phyloP scores from a whole-genome alignment of 2,113 vertebrate species.

The Nesogale talazaci region DNA sequence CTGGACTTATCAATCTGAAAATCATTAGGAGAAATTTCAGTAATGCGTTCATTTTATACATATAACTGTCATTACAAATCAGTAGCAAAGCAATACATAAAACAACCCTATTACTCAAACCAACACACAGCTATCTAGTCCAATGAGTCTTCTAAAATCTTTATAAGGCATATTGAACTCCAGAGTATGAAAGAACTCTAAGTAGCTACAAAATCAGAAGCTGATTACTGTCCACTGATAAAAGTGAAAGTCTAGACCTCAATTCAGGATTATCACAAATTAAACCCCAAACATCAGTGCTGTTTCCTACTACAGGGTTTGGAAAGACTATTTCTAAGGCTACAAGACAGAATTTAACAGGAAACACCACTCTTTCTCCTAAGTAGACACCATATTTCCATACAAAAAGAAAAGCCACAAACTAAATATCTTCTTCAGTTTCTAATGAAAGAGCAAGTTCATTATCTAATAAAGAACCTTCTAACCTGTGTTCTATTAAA shows the following conservation, averaged over 20 bases:
- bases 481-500: slow-evolving; percentile 39
- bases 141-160: slow-evolving; percentile 28
- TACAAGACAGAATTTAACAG: slow-evolving; percentile 12
- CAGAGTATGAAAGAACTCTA: slow-evolving; percentile 23
- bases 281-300: background rate
- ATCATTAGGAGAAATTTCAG: slow-evolving; percentile 24
- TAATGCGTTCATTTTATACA: background rate
- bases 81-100: slow-evolving; percentile 7
- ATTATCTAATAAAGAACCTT: slow-evolving; percentile 26
- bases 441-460: slow-evolving; percentile 5
- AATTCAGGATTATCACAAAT: background rate
- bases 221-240: background rate
- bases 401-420: background rate
- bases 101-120: background rate
- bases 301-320: background rate
- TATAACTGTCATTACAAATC: background rate
- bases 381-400: background rate
- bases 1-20: background rate
- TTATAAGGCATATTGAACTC: slow-evolving; percentile 16
- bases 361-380: background rate
- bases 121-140: background rate
- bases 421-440: background rate
- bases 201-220: slow-evolving; percentile 25
- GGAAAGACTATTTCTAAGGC: slow-evolving; percentile 1
- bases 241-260: slow-evolving; percentile 29